These are phyloP conservation scores for Panzeria rudis DNA, from an alignment of 2,888 invertebrate species.

Conservation along the genomic window DNA sequence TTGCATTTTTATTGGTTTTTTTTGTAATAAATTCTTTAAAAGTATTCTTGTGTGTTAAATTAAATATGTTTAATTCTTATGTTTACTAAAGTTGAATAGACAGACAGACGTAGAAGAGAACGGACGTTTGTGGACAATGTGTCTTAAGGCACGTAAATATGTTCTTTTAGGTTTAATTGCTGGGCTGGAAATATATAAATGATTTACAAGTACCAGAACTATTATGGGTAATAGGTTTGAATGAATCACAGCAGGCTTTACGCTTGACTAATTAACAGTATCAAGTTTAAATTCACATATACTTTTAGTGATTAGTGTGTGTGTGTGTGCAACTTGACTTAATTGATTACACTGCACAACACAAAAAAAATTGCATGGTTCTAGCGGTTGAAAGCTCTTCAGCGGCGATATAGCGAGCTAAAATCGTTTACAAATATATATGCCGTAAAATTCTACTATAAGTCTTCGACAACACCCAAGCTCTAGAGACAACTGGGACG, in stretches of 20 bases:
- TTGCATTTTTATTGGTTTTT: constrained; percentile 12
- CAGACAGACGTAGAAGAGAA: background rate
- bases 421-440: too few species aligned
- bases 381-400: too few species aligned
- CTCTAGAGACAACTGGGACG: too few species aligned
- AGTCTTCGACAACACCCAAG: too few species aligned
- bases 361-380: too few species aligned
- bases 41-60: constrained; percentile 28
- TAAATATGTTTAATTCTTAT: constrained; percentile 14
- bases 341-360: background rate
- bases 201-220: constrained; percentile 21
- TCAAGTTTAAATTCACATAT: constrained; percentile 74
- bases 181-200: constrained; percentile 9
- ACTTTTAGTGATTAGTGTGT: background rate
- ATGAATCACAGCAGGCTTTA: constrained; percentile 72
- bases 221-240: background rate
- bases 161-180: constrained; percentile 10
- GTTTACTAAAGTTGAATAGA: background rate
- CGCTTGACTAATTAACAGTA: constrained; percentile 74
- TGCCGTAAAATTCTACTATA: too few species aligned
- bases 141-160: constrained; percentile 20
- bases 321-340: background rate
- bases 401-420: too few species aligned
- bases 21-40: background rate
- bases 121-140: constrained; percentile 20